Evolutionary conservation across 2,797 vertebrate genomes (phyloP).

Genomic region (Chanos chanos): DNA sequence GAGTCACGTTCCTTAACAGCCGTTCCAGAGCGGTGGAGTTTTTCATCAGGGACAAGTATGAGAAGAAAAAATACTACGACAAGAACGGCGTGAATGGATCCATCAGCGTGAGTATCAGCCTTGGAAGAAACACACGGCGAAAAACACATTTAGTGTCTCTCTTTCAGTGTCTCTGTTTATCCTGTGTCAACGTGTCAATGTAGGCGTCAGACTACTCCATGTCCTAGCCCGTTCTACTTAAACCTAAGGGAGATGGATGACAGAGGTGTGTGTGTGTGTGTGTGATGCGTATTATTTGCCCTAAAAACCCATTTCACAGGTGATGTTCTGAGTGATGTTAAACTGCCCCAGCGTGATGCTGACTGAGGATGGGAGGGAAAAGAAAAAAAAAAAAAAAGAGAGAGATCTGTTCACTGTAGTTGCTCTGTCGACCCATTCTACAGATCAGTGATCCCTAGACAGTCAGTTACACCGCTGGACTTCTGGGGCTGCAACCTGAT

Average conservation of each 20-base stretch:
- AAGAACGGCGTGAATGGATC: conserved; percentile 78
- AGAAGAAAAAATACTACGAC: conserved; percentile 96
- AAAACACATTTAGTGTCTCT: background rate
- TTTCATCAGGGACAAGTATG: conserved; percentile 99
- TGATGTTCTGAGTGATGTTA: too few relatives aligned
- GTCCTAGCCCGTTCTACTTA: too few relatives aligned
- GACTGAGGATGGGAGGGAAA: too few relatives aligned
- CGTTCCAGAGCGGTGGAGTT: conserved; percentile 93
- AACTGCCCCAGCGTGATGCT: too few relatives aligned
- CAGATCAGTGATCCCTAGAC: conserved; percentile 5
- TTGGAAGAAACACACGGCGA: background rate
- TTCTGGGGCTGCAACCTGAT: conserved; percentile 13
- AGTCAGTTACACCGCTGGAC: conserved; percentile 24
- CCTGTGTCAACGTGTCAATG: too few relatives aligned
- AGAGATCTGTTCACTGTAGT: too few relatives aligned
- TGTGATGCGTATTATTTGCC: too few relatives aligned
- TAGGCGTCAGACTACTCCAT: too few relatives aligned
- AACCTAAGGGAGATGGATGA: too few relatives aligned
- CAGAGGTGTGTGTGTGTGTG: conserved; percentile 16
- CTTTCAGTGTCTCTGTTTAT: background rate
- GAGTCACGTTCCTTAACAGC: conserved; percentile 81
- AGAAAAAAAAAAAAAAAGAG: too few relatives aligned
- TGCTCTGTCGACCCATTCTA: conserved; percentile 8
- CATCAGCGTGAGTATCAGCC: conserved; percentile 80
- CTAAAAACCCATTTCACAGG: too few relatives aligned